Evolutionary conservation across 2,797 vertebrate species (phyloP).

Genomic region (Brachyalestes nurse): DNA sequence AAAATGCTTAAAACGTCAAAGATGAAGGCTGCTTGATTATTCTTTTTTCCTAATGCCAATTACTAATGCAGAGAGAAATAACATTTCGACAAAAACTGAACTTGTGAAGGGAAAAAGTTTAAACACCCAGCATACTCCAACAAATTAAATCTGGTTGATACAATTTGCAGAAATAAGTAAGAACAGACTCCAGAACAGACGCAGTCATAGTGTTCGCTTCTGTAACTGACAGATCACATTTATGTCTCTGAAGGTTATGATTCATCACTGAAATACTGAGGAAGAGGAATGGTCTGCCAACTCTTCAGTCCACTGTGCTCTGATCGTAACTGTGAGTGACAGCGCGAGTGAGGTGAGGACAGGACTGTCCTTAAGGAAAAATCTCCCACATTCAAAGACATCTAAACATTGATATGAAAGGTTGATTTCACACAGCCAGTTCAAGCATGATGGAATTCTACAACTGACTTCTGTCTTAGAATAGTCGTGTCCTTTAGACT

Average conservation of each 20-base stretch:
- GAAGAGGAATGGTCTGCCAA: conserved; percentile 2
- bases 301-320: neutral
- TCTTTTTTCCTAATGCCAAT: too few relatives aligned
- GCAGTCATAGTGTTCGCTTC: neutral
- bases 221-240: neutral
- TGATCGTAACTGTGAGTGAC: neutral
- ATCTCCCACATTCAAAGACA: neutral
- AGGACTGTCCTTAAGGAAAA: neutral
- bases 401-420: neutral
- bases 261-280: conserved; percentile 14
- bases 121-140: neutral
- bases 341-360: neutral
- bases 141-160: neutral
- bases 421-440: conserved; percentile 5
- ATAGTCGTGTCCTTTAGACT: neutral
- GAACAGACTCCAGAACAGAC: neutral
- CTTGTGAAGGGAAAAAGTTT: neutral
- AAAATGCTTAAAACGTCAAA: neutral
- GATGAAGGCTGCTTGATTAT: neutral
- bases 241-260: neutral
- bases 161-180: neutral
- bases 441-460: neutral
- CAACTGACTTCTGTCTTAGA: neutral
- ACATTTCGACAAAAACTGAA: neutral
- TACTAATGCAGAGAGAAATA: neutral